Percentiles rank a stretch among this genome's conserved stretches.
These are phyloP conservation scores for Cyclopterus lumpus DNA, from an alignment of 2,797 vertebrate species.

Conservation along the genomic window DNA sequence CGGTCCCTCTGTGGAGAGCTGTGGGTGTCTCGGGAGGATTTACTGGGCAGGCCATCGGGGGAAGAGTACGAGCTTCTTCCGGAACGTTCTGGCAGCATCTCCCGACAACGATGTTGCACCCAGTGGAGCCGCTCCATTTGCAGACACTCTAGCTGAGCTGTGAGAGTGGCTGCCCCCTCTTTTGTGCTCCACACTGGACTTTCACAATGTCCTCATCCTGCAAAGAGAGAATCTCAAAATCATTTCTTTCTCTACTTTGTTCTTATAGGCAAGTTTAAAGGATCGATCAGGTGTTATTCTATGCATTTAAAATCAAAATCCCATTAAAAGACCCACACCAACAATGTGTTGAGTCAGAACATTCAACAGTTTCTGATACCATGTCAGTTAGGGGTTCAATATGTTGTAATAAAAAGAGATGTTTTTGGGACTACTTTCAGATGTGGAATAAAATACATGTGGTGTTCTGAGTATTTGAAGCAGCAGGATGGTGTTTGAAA, in stretches of 20 bases:
- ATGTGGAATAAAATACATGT: no score
- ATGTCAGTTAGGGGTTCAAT: not conserved
- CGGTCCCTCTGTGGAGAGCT: conserved; percentile 48
- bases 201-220: conserved; percentile 49
- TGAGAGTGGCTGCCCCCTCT: not conserved
- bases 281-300: not conserved
- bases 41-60: conserved; percentile 44
- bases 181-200: conserved; percentile 9
- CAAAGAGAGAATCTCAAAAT: conserved; percentile 11
- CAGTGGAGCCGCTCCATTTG: conserved; percentile 87
- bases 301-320: not conserved
- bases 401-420: not conserved
- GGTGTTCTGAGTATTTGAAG: no score
- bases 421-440: not conserved
- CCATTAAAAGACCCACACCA: not conserved
- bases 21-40: conserved; percentile 46
- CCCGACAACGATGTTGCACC: conserved; percentile 83
- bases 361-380: not conserved
- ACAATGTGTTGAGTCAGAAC: not conserved
- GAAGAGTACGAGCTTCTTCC: conserved; percentile 74
- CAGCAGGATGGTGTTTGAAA: no score
- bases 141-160: not conserved
- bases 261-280: not conserved
- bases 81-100: conserved; percentile 63
- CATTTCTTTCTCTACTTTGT: not conserved